Base-by-base conservation (phyloP, 2,888 invertebrate species). In the Sturmia bella region DNA sequence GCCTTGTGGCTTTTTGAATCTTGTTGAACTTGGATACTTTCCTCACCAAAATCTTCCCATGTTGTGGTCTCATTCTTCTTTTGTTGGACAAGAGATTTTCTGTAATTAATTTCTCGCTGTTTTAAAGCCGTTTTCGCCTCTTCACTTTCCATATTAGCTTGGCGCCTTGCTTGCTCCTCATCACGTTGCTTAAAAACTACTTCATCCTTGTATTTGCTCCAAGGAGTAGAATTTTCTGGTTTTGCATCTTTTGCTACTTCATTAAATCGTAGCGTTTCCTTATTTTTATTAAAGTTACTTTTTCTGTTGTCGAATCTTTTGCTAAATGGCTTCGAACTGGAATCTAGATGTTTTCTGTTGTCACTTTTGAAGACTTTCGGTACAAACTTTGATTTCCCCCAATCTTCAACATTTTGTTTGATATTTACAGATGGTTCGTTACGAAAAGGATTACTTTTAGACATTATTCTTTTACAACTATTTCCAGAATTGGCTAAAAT, bases 41-140 rank as follows among this genome's bases (percentile, higher is more conserved):
- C 85, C 3, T 87, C 85, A 2, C 76, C 80, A 19, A 90, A 90
- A 4, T 83, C 74, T 70, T 87, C 91, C 90, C 90, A 90, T 21
- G 80, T 80, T 1, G 86, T 87, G 15, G 85, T 76, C 68, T 87
- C 85, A 1, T 85, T 85, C n/a, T 85, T 85, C 37, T 86, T 86
- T 19, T 86, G 75, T 50, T 85, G 85, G 19, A 91, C 89, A 0
- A 87, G 52, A 17, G 84, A 84, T 9, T 86, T 85, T n/a, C 89
- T 83, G 63, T 88, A 85, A 39, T 86, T 88, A 50, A 87, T 84
- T 61, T 89, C 85, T 0, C 89, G 86, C 52, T 86, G 80, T 74
- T 86, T 86, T 0, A 86, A 39, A 3, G 86, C 74, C 0, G 84
- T 48, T 48, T 85, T 85, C 2, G 85, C 86, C 17, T 86, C 79